phyloP scores from a whole-genome alignment of 2,888 invertebrate species.

The Cetonia aurata region DNA sequence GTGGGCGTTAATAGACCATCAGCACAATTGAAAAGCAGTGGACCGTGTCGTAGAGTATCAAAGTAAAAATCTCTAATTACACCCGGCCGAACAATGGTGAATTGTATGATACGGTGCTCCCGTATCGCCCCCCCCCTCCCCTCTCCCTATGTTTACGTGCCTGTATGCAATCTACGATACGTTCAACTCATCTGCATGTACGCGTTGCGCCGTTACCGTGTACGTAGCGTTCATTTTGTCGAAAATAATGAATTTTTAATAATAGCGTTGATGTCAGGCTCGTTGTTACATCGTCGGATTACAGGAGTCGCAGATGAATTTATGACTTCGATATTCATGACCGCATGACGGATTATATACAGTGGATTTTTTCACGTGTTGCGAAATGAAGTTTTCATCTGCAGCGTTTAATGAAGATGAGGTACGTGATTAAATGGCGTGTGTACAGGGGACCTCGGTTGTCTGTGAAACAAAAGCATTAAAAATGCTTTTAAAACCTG shows the following conservation, averaged over 20 bases:
- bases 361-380: no score
- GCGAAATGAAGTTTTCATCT: no score
- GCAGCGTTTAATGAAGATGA: no score
- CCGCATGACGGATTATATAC: slow-evolving; percentile 1
- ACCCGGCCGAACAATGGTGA: slow-evolving; percentile 61
- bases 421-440: no score
- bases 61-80: slow-evolving; percentile 66
- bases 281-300: slow-evolving; percentile 5
- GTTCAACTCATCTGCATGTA: slow-evolving; percentile 35
- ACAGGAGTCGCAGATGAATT: slow-evolving; percentile 7
- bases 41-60: slow-evolving; percentile 63
- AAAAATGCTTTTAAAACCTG: no score
- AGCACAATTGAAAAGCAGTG: slow-evolving; percentile 64
- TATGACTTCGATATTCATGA: slow-evolving; percentile 17
- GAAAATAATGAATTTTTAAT: slow-evolving; percentile 32
- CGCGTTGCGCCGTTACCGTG: slow-evolving; percentile 9
- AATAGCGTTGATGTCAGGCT: slow-evolving; percentile 23
- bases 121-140: not conserved
- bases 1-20: slow-evolving; percentile 61
- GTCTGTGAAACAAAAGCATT: no score
- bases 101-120: slow-evolving; percentile 38
- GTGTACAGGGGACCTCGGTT: no score
- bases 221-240: slow-evolving; percentile 11
- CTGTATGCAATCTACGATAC: slow-evolving; percentile 28
- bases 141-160: not conserved